Conservation (phyloP, 2,888 invertebrate species). For the Diachrysia chrysitis region DNA sequence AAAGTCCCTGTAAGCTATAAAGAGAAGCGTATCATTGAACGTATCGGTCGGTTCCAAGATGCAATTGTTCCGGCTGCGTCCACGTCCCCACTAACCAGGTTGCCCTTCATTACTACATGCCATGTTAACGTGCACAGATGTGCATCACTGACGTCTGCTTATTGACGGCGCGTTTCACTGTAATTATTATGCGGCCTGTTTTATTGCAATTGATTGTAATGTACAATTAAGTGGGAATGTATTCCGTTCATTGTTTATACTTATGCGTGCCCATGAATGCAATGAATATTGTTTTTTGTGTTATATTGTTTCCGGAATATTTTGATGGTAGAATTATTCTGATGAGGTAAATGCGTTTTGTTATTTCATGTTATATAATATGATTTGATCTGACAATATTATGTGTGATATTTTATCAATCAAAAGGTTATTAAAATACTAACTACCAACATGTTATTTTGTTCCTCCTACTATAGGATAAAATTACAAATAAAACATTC, state of each 20-base stretch:
- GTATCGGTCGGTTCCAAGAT: constrained; percentile 74
- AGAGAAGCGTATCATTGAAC: constrained; percentile 52
- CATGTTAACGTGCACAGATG: constrained; percentile 46
- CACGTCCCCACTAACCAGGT: constrained; percentile 86
- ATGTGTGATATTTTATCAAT: no score
- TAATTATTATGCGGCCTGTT: constrained; percentile 43
- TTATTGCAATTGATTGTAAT: constrained; percentile 46
- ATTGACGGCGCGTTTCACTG: constrained; percentile 39
- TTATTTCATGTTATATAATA: background rate
- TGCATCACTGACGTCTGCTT: constrained; percentile 46
- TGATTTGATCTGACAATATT: no score
- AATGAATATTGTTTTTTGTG: background rate
- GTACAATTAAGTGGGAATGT: constrained; percentile 39
- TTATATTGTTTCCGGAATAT: constrained; percentile 17
- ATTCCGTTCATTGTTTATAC: constrained; percentile 28
- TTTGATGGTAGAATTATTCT: constrained; percentile 13
- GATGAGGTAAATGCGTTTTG: constrained; percentile 2
- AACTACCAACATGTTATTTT: no score
- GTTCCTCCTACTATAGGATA: no score
- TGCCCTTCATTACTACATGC: constrained; percentile 79
- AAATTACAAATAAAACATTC: no score
- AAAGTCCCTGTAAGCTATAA: constrained; percentile 29
- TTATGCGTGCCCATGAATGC: constrained; percentile 25
- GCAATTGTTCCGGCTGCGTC: constrained; percentile 89
- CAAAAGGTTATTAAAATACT: no score